A percentile compares a stretch with the other conserved stretches of the same genome.
Evolutionary conservation across 2,888 invertebrate species (phyloP).

Genomic region (Aphidius colemani): DNA sequence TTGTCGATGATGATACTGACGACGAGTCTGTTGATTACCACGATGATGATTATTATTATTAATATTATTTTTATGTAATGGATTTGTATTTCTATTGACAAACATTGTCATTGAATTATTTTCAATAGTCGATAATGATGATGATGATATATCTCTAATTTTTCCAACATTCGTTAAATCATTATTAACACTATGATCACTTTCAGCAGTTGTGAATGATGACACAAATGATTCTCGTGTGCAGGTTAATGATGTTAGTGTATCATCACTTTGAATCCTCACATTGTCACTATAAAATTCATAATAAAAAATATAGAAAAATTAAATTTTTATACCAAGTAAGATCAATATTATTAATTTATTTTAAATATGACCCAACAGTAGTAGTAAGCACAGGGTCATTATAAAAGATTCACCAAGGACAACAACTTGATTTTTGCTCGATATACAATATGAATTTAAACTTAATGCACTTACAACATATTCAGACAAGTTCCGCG

Average conservation of each 20-base stretch:
- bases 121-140: too few species aligned
- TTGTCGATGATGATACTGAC: slow-evolving; percentile 39
- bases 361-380: too few species aligned
- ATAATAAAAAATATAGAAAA: not conserved
- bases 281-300: not conserved
- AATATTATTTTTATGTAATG: slow-evolving; percentile 7
- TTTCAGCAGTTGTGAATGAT: slow-evolving; percentile 1
- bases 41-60: slow-evolving; percentile 23
- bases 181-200: not conserved
- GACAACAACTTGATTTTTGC: slow-evolving; percentile 31
- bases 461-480: slow-evolving; percentile 1
- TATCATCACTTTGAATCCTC: not conserved
- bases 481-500: slow-evolving; percentile 45
- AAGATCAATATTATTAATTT: too few species aligned
- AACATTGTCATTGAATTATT: too few species aligned
- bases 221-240: not conserved
- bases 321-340: too few species aligned
- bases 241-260: not conserved
- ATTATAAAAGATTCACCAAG: slow-evolving; percentile 25
- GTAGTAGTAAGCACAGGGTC: too few species aligned
- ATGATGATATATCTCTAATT: too few species aligned
- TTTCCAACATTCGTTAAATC: not conserved
- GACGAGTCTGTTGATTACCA: slow-evolving; percentile 28
- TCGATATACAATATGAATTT: not conserved
- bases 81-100: not conserved